phyloP scores from a whole-genome alignment of 2,888 invertebrate genomes.

The Plebejus argus region DNA sequence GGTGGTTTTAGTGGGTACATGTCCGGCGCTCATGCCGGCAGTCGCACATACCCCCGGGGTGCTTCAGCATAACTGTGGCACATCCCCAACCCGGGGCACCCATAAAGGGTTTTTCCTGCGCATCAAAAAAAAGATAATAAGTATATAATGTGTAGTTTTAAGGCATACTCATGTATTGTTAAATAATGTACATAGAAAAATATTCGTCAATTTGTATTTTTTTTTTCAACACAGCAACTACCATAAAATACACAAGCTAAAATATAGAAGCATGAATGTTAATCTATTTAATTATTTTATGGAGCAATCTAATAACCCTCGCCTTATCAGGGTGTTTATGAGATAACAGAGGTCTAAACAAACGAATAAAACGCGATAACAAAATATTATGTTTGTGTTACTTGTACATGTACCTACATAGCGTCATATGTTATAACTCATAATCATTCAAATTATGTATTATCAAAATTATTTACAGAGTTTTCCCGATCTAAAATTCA shows the following conservation, averaged over 20 bases:
- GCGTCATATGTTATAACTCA: not conserved
- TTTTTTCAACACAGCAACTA: not conserved
- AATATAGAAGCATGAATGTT: not conserved
- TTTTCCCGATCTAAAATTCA: too few species aligned
- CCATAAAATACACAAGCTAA: not conserved
- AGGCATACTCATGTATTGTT: too few species aligned
- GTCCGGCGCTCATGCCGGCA: too few species aligned
- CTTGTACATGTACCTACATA: not conserved
- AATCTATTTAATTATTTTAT: slow-evolving; percentile 6
- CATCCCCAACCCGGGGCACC: too few species aligned
- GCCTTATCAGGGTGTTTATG: not conserved
- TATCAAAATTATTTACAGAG: not conserved
- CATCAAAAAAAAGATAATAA: too few species aligned
- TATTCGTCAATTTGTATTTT: too few species aligned
- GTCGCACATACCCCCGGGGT: too few species aligned
- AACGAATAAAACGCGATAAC: not conserved
- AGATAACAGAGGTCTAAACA: slow-evolving; percentile 6
- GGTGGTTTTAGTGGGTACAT: too few species aligned
- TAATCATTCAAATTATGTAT: not conserved
- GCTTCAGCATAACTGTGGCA: too few species aligned
- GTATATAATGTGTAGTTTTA: too few species aligned
- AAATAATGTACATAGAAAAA: too few species aligned
- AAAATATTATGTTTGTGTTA: slow-evolving; percentile 3
- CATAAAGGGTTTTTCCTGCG: too few species aligned
- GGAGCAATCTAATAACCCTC: not conserved